phyloP scores from a whole-genome alignment of 2,797 vertebrate species.

The Malacoraja senta region DNA sequence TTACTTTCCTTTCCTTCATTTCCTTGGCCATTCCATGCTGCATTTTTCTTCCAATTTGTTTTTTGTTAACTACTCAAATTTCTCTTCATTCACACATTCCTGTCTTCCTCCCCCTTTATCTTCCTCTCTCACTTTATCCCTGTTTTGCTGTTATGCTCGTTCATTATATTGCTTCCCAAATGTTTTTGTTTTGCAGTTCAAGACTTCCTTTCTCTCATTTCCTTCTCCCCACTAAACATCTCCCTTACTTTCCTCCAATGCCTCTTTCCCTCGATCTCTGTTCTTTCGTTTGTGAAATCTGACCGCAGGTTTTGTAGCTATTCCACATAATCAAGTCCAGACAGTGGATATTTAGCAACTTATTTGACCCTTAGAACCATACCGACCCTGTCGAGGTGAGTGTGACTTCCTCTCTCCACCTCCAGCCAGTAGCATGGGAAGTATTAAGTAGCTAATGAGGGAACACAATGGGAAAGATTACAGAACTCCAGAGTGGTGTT shows the following conservation, averaged over 20 bases:
- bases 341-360: not conserved
- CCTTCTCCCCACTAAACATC: not conserved
- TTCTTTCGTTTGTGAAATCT: not conserved
- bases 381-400: not conserved
- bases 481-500: not conserved
- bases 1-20: not conserved
- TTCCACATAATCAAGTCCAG: not conserved
- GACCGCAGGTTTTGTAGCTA: not conserved
- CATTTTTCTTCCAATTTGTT: not conserved
- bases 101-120: not conserved
- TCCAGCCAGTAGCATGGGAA: not conserved
- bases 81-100: not conserved
- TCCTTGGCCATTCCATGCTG: not conserved
- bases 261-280: not conserved
- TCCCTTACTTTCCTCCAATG: not conserved
- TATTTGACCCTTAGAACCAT: not conserved
- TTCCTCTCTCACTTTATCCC: not conserved
- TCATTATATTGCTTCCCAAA: not conserved
- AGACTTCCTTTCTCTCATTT: not conserved
- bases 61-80: not conserved
- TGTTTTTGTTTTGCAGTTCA: not conserved
- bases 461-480: not conserved
- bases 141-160: not conserved
- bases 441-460: not conserved
- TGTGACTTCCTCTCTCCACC: not conserved